Percentiles rank a stretch among this genome's conserved stretches.
Conservation (phyloP, 2,113 vertebrate species). For the Gopherus evgoodei region DNA sequence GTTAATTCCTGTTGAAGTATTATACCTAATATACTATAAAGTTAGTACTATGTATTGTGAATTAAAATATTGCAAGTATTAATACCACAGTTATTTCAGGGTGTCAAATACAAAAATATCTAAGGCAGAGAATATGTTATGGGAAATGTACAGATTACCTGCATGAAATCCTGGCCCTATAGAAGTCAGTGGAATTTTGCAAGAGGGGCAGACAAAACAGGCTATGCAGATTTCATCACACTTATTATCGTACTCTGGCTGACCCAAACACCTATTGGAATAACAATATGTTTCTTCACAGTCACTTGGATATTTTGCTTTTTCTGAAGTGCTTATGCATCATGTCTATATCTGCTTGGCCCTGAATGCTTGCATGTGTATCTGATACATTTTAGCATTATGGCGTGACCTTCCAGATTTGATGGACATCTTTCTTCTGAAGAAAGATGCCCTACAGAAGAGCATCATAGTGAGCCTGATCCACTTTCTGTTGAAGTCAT, state of each 20-base stretch:
- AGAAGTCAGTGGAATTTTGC: neutral
- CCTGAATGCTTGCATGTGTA: neutral
- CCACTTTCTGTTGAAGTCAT: rapidly evolving
- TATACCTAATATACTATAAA: neutral
- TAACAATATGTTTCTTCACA: rapidly evolving
- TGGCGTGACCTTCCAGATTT: neutral
- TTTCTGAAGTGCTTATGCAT: neutral
- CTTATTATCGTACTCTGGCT: neutral
- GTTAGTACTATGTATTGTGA: neutral
- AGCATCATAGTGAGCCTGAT: neutral
- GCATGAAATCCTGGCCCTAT: rapidly evolving
- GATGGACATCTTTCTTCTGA: neutral
- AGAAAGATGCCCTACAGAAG: neutral
- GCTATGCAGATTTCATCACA: neutral
- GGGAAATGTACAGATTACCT: neutral
- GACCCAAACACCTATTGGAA: neutral
- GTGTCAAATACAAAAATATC: neutral
- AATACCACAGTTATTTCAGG: neutral
- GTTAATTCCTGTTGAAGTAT: neutral
- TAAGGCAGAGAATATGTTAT: neutral
- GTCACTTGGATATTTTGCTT: rapidly evolving
- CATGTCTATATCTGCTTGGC: neutral
- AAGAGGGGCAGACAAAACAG: neutral
- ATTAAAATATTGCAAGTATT: neutral
- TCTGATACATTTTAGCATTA: neutral